These are phyloP conservation scores for Danionella cerebrum DNA, from an alignment of 2,113 vertebrate species.

Conservation along the genomic window DNA sequence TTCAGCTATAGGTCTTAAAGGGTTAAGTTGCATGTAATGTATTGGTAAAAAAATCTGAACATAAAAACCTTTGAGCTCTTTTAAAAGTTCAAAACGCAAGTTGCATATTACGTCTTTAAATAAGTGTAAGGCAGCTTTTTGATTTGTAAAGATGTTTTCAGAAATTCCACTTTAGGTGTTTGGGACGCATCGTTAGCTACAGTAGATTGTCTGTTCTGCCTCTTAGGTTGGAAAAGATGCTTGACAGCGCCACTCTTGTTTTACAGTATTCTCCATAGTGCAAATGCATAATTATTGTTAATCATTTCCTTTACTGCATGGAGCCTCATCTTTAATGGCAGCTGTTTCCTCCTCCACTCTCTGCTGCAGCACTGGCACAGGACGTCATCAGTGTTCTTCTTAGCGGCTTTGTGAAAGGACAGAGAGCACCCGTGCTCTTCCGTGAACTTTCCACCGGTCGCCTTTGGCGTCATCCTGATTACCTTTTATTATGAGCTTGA, in stretches of 20 bases:
- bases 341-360: constrained; percentile 12
- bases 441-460: neutral
- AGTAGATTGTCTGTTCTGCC: constrained; percentile 44
- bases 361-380: constrained; percentile 29
- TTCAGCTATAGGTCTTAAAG: too few relatives aligned
- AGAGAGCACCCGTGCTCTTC: neutral
- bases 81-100: constrained; percentile 28
- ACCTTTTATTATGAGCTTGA: neutral
- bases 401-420: constrained; percentile 23
- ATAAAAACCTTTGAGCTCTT: constrained; percentile 7
- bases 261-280: constrained; percentile 43
- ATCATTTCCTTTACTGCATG: constrained; percentile 18
- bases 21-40: constrained; percentile 18
- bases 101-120: constrained; percentile 26
- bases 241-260: constrained; percentile 37
- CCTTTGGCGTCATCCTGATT: constrained; percentile 9
- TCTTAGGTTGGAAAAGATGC: constrained; percentile 26
- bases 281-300: constrained; percentile 40
- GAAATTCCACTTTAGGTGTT: constrained; percentile 28
- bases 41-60: constrained; percentile 2
- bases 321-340: constrained; percentile 20
- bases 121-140: constrained; percentile 46
- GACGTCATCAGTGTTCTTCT: constrained; percentile 23
- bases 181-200: constrained; percentile 14
- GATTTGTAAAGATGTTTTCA: constrained; percentile 7